Evolutionary conservation across 1,140 invertebrate genomes (phyloP).

Genomic region (Daktulosphaira vitifoliae): DNA sequence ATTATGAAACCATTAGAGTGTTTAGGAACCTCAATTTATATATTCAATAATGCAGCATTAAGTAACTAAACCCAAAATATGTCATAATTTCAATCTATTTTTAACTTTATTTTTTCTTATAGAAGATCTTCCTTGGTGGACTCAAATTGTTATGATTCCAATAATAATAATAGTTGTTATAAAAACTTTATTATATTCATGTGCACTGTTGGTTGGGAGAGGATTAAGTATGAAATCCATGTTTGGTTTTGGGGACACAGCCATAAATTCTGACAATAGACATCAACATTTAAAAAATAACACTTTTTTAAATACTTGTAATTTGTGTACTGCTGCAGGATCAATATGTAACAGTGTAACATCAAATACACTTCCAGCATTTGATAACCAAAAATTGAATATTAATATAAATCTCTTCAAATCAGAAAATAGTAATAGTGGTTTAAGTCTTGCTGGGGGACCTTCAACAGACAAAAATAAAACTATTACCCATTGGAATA

Average conservation of each 20-base stretch:
- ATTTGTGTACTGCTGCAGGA: too few relatives aligned
- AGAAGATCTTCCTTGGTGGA: constrained; percentile 13
- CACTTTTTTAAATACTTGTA: too few relatives aligned
- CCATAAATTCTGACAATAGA: neutral
- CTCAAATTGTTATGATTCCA: constrained; percentile 1
- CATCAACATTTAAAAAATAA: too few relatives aligned
- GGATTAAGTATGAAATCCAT: constrained; percentile 7
- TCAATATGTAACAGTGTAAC: too few relatives aligned
- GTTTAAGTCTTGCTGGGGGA: too few relatives aligned
- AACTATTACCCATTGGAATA: too few relatives aligned
- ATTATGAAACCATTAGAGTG: constrained; percentile 8
- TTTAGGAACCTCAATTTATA: constrained; percentile 16
- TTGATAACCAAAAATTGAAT: too few relatives aligned
- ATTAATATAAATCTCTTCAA: too few relatives aligned
- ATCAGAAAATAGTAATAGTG: too few relatives aligned
- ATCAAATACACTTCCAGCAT: too few relatives aligned
- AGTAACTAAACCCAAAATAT: neutral
- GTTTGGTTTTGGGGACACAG: neutral
- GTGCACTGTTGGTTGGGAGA: constrained; percentile 13
- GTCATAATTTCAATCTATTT: neutral
- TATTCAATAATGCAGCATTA: constrained; percentile 20
- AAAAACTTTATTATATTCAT: neutral
- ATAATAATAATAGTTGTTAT: constrained; percentile 4
- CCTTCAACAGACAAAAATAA: too few relatives aligned
- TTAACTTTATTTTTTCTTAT: neutral